A percentile compares a stretch with the other conserved stretches of the same genome.
Evolutionary conservation across 2,888 invertebrate genomes (phyloP).

Genomic region (Athalia rosae): DNA sequence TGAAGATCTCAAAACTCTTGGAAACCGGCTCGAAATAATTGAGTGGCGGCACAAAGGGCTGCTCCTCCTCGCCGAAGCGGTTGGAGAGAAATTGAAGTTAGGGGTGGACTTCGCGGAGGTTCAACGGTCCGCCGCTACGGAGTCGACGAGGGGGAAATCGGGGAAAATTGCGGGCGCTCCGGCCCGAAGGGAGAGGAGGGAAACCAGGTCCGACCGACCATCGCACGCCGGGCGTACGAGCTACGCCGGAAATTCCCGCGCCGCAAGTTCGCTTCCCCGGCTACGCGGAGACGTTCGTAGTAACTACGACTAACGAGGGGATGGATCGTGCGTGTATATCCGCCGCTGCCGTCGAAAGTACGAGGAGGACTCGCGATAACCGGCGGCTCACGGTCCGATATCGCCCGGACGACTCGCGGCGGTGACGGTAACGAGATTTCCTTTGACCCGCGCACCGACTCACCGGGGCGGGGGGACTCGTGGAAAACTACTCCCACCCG

Average conservation of each 20-base stretch:
- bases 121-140: slow-evolving; percentile 2
- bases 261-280: slow-evolving; percentile 29
- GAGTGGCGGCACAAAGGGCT: slow-evolving; percentile 54
- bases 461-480: too few species aligned
- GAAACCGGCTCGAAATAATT: slow-evolving; percentile 60
- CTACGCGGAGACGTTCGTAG: neutral
- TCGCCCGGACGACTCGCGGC: neutral
- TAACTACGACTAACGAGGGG: too few species aligned
- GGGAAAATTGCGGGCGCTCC: neutral
- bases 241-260: slow-evolving; percentile 51
- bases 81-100: slow-evolving; percentile 1
- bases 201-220: neutral
- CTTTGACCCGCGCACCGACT: neutral
- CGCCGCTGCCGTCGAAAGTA: too few species aligned
- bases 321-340: too few species aligned
- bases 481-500: too few species aligned
- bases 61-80: slow-evolving; percentile 29
- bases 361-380: too few species aligned
- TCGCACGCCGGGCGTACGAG: neutral
- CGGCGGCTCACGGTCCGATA: too few species aligned
- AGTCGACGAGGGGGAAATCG: neutral
- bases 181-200: slow-evolving; percentile 32
- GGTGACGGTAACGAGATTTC: slow-evolving; percentile 11
- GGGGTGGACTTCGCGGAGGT: slow-evolving; percentile 30
- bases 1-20: slow-evolving; percentile 54